Percentiles rank a stretch among this genome's conserved stretches.
phyloP scores from a whole-genome alignment of 2,888 invertebrate species.

The Xanthia togata region DNA sequence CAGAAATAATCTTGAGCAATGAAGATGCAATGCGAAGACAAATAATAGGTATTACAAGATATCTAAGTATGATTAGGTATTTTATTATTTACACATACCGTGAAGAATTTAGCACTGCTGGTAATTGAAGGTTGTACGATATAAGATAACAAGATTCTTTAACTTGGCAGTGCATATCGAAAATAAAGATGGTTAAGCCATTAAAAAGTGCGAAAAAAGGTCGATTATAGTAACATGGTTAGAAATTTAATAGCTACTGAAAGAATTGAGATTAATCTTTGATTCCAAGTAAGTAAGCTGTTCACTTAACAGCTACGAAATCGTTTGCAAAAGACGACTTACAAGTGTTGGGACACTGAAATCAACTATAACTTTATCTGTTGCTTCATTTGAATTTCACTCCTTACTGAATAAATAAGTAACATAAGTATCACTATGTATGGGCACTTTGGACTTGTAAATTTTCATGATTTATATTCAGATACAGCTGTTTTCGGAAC shows the following conservation, averaged over 20 bases:
- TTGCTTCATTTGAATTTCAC: conserved; percentile 54
- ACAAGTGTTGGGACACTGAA: conserved; percentile 27
- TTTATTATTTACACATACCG: conserved; percentile 10
- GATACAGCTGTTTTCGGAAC: conserved; percentile 3
- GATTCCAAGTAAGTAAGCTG: conserved; percentile 6
- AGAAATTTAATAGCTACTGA: not conserved
- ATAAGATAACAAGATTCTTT: not conserved
- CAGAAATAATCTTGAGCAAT: conserved; percentile 36
- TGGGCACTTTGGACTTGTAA: conserved; percentile 32
- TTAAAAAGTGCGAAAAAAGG: not conserved
- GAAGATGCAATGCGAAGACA: conserved; percentile 35
- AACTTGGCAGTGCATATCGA: not conserved
- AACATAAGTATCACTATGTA: conserved; percentile 20
- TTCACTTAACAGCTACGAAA: conserved; percentile 15
- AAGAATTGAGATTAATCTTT: not conserved
- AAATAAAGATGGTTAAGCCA: not conserved
- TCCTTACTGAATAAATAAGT: conserved; percentile 51
- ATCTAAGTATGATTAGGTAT: conserved; percentile 8
- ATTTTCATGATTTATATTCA: conserved; percentile 9
- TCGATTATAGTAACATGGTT: not conserved
- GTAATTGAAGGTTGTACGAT: conserved; percentile 3
- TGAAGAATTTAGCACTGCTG: conserved; percentile 16
- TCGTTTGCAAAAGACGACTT: conserved; percentile 7
- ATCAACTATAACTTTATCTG: conserved; percentile 34
- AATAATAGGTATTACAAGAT: conserved; percentile 29